A percentile compares a stretch with the other conserved stretches of the same genome.
phyloP scores from a whole-genome alignment of 2,888 invertebrate species.

The Agriopis leucophaearia region DNA sequence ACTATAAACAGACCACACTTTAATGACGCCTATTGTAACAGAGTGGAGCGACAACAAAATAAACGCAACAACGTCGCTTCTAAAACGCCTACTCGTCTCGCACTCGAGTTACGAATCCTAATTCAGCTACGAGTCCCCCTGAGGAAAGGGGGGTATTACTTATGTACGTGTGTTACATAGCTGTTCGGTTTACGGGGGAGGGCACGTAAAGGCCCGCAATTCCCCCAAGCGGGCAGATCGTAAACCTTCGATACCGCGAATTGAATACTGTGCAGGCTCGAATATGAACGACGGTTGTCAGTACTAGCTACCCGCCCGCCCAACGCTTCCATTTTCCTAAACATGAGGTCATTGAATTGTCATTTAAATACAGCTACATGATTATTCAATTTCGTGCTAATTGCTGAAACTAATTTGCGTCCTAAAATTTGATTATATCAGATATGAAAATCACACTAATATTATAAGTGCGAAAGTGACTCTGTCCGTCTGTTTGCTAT shows the following conservation, averaged over 20 bases:
- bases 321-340: slow-evolving; percentile 48
- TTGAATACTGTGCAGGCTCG: slow-evolving; percentile 77
- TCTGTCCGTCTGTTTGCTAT: too few species aligned
- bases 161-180: slow-evolving; percentile 72
- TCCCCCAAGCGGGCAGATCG: slow-evolving; percentile 83
- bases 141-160: slow-evolving; percentile 67
- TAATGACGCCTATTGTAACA: slow-evolving; percentile 38
- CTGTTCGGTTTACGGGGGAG: slow-evolving; percentile 69
- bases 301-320: slow-evolving; percentile 54
- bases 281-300: slow-evolving; percentile 73
- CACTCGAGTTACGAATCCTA: slow-evolving; percentile 76
- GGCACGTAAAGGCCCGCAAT: slow-evolving; percentile 78
- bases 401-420: neutral
- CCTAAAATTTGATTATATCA: neutral
- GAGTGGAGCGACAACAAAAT: slow-evolving; percentile 51
- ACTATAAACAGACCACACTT: slow-evolving; percentile 37
- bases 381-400: neutral
- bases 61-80: slow-evolving; percentile 58
- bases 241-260: slow-evolving; percentile 84
- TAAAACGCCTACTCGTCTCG: slow-evolving; percentile 59
- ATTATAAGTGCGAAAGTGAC: too few species aligned
- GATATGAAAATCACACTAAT: too few species aligned
- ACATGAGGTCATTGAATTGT: slow-evolving; percentile 31
- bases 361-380: neutral
- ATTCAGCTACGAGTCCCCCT: slow-evolving; percentile 76